Percentiles rank a stretch among this genome's conserved stretches.
These are phyloP conservation scores for Tetraneura akinire DNA, from an alignment of 1,140 invertebrate genomes.

Conservation along the genomic window DNA sequence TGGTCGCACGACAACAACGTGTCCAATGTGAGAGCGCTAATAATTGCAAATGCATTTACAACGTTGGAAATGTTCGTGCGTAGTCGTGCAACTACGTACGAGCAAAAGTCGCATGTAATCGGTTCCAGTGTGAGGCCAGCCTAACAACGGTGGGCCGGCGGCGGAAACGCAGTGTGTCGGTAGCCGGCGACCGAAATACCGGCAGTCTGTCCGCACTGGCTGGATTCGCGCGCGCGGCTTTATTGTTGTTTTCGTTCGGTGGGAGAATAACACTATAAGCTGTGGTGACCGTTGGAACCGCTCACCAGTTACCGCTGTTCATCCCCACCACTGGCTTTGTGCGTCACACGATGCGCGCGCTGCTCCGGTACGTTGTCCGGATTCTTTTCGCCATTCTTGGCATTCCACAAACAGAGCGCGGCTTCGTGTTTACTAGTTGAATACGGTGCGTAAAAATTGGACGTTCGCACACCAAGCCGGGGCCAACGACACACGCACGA, in stretches of 20 bases:
- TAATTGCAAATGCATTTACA: no score
- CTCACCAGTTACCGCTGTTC: not conserved
- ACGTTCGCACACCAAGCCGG: constrained; percentile 22
- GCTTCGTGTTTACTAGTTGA: constrained; percentile 75
- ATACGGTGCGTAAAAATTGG: constrained; percentile 62
- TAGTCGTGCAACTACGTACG: no score
- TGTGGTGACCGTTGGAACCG: constrained; percentile 33
- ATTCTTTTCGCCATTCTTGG: constrained; percentile 93
- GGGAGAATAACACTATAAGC: constrained; percentile 29
- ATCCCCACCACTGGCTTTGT: not conserved
- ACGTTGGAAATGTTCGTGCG: no score
- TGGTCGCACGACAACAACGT: no score
- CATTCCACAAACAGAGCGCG: constrained; percentile 86
- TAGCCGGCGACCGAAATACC: constrained; percentile 2
- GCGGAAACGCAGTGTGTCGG: not conserved
- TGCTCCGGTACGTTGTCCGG: constrained; percentile 83
- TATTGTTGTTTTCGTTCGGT: not conserved
- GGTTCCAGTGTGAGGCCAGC: no score
- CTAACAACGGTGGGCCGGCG: not conserved
- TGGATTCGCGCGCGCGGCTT: not conserved
- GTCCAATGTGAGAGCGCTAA: no score
- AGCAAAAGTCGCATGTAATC: no score
- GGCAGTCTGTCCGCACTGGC: not conserved
- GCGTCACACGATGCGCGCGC: constrained; percentile 63
- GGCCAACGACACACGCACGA: constrained; percentile 31